A percentile compares a stretch with the other conserved stretches of the same genome.
Evolutionary conservation across 2,797 vertebrate genomes (phyloP).

Genomic region (Hydrocynus forskahlii): DNA sequence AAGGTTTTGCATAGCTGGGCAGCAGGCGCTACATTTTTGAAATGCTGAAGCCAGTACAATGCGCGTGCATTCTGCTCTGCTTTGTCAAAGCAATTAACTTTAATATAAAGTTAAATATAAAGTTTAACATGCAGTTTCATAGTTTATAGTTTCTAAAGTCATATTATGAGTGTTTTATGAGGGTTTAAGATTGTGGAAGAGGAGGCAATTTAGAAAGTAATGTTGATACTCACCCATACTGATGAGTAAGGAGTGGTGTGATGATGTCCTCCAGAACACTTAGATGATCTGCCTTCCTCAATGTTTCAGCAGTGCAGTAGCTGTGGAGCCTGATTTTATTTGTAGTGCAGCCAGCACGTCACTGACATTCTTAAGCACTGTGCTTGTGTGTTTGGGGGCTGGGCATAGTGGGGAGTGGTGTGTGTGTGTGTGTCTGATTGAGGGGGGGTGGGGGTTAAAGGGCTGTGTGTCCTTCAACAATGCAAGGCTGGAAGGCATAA

Average conservation of each 20-base stretch:
- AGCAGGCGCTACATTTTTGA: not conserved
- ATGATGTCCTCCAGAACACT: not conserved
- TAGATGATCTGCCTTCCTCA: not conserved
- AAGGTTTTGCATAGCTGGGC: no score
- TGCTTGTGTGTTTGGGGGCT: slow-evolving; percentile 7
- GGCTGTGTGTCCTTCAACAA: not conserved
- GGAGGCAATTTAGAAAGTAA: not conserved
- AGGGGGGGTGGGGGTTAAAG: not conserved
- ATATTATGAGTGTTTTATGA: not conserved
- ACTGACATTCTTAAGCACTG: not conserved
- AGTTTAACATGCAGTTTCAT: not conserved
- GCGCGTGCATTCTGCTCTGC: not conserved
- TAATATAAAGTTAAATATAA: no score
- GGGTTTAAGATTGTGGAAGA: not conserved
- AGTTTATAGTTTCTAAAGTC: not conserved
- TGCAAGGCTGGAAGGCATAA: not conserved
- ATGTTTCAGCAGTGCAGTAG: not conserved
- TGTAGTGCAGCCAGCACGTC: not conserved
- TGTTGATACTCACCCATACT: slow-evolving; percentile 2
- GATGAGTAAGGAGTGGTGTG: not conserved
- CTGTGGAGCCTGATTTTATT: not conserved
- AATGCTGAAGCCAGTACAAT: not conserved
- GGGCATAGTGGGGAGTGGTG: not conserved
- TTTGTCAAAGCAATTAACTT: no score
- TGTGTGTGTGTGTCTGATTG: not conserved